These are phyloP conservation scores for Pandemis cinnamomeana DNA, from an alignment of 2,888 invertebrate species.

Conservation along the genomic window DNA sequence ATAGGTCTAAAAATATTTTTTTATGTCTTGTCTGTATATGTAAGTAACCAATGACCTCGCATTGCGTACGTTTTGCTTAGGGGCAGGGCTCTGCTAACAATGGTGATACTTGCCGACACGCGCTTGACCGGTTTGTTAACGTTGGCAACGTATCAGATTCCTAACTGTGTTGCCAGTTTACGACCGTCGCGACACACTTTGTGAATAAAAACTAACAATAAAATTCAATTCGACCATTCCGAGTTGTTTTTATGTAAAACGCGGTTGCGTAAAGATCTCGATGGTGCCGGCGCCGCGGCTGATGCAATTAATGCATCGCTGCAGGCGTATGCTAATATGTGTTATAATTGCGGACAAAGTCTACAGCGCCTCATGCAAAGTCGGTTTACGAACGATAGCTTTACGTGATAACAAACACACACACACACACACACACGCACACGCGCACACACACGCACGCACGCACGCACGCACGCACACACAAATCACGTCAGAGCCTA, in stretches of 20 bases:
- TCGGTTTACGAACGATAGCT: too few species aligned
- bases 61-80: too few species aligned
- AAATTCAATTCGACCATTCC: constrained; percentile 69
- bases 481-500: too few species aligned
- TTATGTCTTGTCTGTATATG: too few species aligned
- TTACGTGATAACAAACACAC: too few species aligned
- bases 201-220: constrained; percentile 59
- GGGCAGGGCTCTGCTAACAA: too few species aligned
- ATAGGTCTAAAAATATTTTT: too few species aligned
- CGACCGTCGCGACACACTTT: constrained; percentile 62
- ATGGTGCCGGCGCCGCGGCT: constrained; percentile 59
- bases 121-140: background rate
- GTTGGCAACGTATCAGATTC: constrained; percentile 63
- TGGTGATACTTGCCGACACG: too few species aligned
- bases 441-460: too few species aligned
- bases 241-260: constrained; percentile 59
- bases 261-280: constrained; percentile 57
- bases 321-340: constrained; percentile 39
- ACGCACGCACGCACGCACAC: too few species aligned
- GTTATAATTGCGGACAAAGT: constrained; percentile 38
- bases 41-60: too few species aligned
- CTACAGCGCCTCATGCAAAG: background rate
- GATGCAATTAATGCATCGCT: constrained; percentile 59
- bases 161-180: constrained; percentile 72
- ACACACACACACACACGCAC: too few species aligned